Evolutionary conservation across 2,888 invertebrate species (phyloP).

Genomic region (Pachydiplax longipennis): DNA sequence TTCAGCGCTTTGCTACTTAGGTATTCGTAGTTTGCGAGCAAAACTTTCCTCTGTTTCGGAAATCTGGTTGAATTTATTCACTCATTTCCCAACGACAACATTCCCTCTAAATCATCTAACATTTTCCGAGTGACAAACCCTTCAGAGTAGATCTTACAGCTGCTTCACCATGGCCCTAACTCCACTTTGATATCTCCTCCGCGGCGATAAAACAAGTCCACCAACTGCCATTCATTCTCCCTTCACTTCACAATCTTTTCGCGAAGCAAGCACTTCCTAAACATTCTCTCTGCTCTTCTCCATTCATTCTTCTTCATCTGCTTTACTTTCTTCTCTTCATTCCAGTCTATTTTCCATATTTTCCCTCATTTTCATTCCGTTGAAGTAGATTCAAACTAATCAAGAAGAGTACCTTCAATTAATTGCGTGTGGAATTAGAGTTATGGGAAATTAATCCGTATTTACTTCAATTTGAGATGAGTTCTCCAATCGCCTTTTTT

Average conservation of each 20-base stretch:
- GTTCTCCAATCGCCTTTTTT: no score
- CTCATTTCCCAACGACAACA: background rate
- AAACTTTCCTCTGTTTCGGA: background rate
- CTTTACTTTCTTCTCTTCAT: background rate
- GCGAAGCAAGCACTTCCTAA: background rate
- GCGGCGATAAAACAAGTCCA: constrained; percentile 15
- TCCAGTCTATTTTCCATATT: no score
- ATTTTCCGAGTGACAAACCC: constrained; percentile 32
- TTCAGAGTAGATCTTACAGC: background rate
- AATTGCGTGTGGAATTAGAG: no score
- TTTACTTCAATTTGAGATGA: no score
- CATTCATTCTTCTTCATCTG: background rate
- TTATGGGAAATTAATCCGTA: no score
- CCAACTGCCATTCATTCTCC: background rate
- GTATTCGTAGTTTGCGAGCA: background rate
- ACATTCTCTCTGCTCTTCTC: background rate
- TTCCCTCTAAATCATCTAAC: background rate
- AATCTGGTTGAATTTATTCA: background rate
- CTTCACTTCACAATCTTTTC: background rate
- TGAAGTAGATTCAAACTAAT: no score
- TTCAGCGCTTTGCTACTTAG: no score
- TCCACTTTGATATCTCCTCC: constrained; percentile 19
- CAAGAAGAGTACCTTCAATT: no score
- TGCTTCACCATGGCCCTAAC: background rate
- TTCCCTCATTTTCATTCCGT: no score